Percentiles rank a stretch among this genome's conserved stretches.
Conservation (phyloP, 2,888 invertebrate species). For the Nymphalis urticae region DNA sequence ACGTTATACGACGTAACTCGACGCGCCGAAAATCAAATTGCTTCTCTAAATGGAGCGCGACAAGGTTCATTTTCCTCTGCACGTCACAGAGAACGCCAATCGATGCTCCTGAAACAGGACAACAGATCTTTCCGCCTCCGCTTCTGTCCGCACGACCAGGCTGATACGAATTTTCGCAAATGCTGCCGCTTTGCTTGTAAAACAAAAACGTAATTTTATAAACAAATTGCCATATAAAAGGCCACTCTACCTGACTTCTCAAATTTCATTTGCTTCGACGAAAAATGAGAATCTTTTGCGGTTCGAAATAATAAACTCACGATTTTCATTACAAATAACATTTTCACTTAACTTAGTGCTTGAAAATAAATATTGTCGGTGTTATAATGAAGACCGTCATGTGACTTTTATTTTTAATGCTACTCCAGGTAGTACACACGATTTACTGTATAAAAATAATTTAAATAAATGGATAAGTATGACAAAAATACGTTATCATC, state of each 20-base stretch:
- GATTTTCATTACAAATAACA: conserved; percentile 27
- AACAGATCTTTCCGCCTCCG: conserved; percentile 75
- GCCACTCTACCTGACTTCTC: conserved; percentile 49
- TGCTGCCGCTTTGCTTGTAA: conserved; percentile 58
- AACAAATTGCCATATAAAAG: conserved; percentile 52
- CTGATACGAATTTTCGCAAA: conserved; percentile 63
- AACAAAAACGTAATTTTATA: conserved; percentile 60
- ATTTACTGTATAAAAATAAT: neutral
- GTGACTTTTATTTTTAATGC: neutral
- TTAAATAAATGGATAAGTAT: neutral
- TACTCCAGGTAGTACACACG: neutral
- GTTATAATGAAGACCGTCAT: neutral
- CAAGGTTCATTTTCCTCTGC: conserved; percentile 45
- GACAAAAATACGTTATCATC: too few relatives aligned
- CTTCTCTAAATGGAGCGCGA: conserved; percentile 38
- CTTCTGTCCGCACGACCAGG: conserved; percentile 59
- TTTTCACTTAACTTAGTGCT: conserved; percentile 18
- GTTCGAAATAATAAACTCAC: conserved; percentile 24
- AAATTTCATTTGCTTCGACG: conserved; percentile 56
- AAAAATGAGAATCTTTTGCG: conserved; percentile 47
- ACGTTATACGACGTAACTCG: conserved; percentile 62
- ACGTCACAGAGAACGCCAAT: conserved; percentile 58
- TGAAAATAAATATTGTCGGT: conserved; percentile 1
- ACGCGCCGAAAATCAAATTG: conserved; percentile 44
- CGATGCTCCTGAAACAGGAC: conserved; percentile 78